Base-by-base conservation (phyloP, 2,888 invertebrate genomes). In the Alitta virens region DNA sequence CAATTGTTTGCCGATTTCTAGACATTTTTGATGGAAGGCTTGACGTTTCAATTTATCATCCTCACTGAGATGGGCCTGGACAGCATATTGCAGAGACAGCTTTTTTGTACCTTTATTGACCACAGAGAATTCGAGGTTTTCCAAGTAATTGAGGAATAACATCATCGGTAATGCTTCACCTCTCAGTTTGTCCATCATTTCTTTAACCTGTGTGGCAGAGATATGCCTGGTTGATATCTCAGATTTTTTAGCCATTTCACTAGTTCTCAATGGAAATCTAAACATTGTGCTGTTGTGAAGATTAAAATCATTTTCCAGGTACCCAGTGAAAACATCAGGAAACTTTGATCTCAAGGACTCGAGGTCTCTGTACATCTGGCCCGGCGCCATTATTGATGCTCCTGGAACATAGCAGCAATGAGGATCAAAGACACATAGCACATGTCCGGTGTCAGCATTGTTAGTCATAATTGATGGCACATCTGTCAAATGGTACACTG, bases 401-500 rank as follows among this genome's bases (percentile, higher is more conserved):
- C 64, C 66, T 2, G 74, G 74, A 16, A 75, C 65, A 65, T 73
- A 73, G 25, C 61, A 62, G 53, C 74, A 71, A 49, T 74, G 65
- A 16, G 78, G 78, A 65, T 78, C 78, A 64, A 78, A 72, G 7
- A 75, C 63, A 63, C 77, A 76, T 16, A 78, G 52, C 23, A 67
- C 70, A 60, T 73, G 69, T 23, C 71, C 71, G 1, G 51, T 24
- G 14, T 66, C 66, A 16, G 12, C 21, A 21, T 71, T 73, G 12
- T 62, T 65, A 14, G 76, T 74, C 38, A 76, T 57, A 55, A 79
- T 74, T n/a, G 76, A 73, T 0, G 79, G 79, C 0, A 66, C 74
- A 64, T 79, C 78, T 21, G 79, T 79, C 14, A 79, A 51, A 64
- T 78, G 75, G 62, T 78, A 79, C 2, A 79, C 78, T 14, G 73